Conservation (phyloP, 2,888 invertebrate species). For the Lithophane ornitopus region DNA sequence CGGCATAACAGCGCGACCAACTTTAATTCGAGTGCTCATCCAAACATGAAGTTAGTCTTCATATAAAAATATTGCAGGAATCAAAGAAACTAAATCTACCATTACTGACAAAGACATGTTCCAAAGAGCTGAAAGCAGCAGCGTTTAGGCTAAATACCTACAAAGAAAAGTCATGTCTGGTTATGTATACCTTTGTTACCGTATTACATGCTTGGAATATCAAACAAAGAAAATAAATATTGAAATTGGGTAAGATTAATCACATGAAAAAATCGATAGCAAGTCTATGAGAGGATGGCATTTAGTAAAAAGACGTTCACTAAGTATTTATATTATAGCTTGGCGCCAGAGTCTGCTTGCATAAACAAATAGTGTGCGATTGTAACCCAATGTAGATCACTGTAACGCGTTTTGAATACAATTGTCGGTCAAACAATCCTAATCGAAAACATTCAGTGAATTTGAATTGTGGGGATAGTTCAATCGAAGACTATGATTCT, state of each 20-base stretch:
- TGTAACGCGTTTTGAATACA: conserved; percentile 63
- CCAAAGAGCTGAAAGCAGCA: conserved; percentile 30
- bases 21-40: conserved; percentile 29
- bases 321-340: conserved; percentile 43
- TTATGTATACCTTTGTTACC: conserved; percentile 44
- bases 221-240: conserved; percentile 65
- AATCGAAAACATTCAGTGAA: conserved; percentile 46
- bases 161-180: conserved; percentile 32
- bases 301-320: conserved; percentile 34
- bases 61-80: conserved; percentile 20
- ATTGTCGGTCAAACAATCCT: conserved; percentile 50
- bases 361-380: conserved; percentile 58
- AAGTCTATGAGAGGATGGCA: conserved; percentile 22
- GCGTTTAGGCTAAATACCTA: conserved; percentile 34
- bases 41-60: conserved; percentile 26
- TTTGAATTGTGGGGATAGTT: conserved; percentile 39
- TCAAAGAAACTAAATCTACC: conserved; percentile 36
- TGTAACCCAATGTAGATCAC: conserved; percentile 52
- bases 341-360: conserved; percentile 58
- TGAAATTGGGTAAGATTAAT: conserved; percentile 62
- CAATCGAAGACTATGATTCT: conserved; percentile 23
- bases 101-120: conserved; percentile 11
- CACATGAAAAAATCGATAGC: conserved; percentile 52
- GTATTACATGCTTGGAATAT: conserved; percentile 59
- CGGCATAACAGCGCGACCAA: conserved; percentile 32